Base-by-base conservation (phyloP, 2,888 invertebrate species). In the Lapara coniferarum region DNA sequence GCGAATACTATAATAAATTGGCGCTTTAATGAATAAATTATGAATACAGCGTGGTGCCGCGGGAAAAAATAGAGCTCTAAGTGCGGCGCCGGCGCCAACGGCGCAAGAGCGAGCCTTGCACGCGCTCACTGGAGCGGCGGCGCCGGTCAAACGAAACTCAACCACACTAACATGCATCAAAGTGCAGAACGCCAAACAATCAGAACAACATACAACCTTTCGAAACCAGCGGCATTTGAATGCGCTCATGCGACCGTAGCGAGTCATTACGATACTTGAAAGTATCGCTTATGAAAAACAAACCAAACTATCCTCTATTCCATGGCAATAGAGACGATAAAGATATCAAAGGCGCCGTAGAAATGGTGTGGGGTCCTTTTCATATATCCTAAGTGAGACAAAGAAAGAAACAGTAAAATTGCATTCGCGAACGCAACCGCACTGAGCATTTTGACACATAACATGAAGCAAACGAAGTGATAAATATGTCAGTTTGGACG, bases 231-330 rank as follows among this genome's bases (percentile, higher is more conserved):
- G 68, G 71, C 75, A 72, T 81, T 81, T 79, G 88, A 92, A 92
- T 91, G 92, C 91, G 92, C 86, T 90, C 92, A 92, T 89, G 92
- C 90, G 89, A 93, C 92, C 93, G 91, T 92, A 91, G 88, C 92
- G 85, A 91, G 89, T 86, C 88, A 91, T 90, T 89, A 89, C 88
- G 88, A 91, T 91, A 88, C 88, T 89, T 87, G 86, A 88, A 89
- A 89, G 85, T 88, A 82, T 83, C 85, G 76, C 79, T 79, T 67
- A n/a, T 52, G 77, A 85, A 83, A 82, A 83, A 83, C 85, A 88
- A 78, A 83, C 85, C 74, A 87, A 88, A 88, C 74, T 87, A 80
- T 77, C 87, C 91, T 86, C 79, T 92, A 91, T 81, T 81, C 72
- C 84, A 68, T 75, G 63, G 81, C 70, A 73, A 85, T 90, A 89